Evolutionary conservation across 1,140 invertebrate species (phyloP), one percentile per base, ranked within the genome.

Genomic region (Ylistrum balloti): DNA sequence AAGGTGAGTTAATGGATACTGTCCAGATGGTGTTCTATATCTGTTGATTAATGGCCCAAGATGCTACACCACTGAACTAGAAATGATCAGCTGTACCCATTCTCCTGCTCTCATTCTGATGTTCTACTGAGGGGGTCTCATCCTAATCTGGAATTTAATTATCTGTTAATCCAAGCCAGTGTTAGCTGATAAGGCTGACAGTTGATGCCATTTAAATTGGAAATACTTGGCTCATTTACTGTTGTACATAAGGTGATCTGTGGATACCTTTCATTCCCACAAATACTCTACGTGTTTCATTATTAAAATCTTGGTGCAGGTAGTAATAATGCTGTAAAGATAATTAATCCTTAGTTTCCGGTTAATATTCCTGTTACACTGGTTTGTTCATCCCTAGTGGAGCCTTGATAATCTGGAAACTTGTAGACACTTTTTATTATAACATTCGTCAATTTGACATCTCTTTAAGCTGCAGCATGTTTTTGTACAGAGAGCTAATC

Each of bases 141-240:
- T 15, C 41, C 41, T 45, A 28, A 74, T 74, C 56, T 74, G 0
- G 56, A 28, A 28, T 74, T 74, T 74, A 74, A 74, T 74, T 74
- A 74, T 28, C 56, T 74, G 56, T 74, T 74, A 74, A 74, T 74
- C 56, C 56, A 74, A 17, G 5, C n/a, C n/a, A n/a, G 41, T 45
- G 41, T 45, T 1, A 17, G 5, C 22, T 28, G 56, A 74, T 74
- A 74, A 74, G 22, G n/a, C 56, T 74, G 56, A 74, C 56, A 74
- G 56, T 74, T n/a, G 56, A 74, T 74, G 56, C 28, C 56, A 74
- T 74, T 28, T 74, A 74, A 74, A 74, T 74, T 74, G 56, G 20
- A 17, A 1, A 28, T 74, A 0, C n/a, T 74, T 9, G 22, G n/a
- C 56, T 74, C 56, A 11, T 28, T 48, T 48, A 48, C 35, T 38